Percentiles rank a stretch among this genome's conserved stretches.
These are phyloP conservation scores for Achroia grisella DNA, from an alignment of 1,140 invertebrate genomes.

Conservation along the genomic window DNA sequence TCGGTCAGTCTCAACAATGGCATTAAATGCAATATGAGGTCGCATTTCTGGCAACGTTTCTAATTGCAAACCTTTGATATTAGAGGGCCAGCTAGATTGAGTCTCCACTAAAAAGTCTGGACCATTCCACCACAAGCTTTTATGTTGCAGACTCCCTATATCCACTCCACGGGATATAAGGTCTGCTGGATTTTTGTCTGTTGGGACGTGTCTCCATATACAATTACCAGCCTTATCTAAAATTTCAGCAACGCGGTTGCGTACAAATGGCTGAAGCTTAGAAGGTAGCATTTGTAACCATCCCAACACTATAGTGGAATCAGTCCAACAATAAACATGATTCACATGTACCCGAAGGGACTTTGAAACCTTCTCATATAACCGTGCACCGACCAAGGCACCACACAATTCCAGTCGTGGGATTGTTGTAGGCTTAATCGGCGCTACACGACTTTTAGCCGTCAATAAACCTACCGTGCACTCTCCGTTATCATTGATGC, in stretches of 20 bases:
- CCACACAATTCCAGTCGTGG: slow-evolving; percentile 5
- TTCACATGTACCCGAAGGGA: background rate
- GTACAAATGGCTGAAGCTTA: slow-evolving; percentile 5
- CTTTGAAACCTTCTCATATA: slow-evolving; percentile 1
- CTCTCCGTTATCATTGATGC: slow-evolving; percentile 22
- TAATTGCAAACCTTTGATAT: background rate
- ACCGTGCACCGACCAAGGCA: background rate
- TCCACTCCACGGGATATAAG: too few species aligned
- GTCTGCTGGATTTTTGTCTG: too few species aligned
- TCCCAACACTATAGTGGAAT: slow-evolving; percentile 7
- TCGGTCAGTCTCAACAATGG: background rate
- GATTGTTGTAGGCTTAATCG: background rate
- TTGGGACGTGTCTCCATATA: slow-evolving; percentile 10
- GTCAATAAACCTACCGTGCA: background rate
- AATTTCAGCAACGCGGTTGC: too few species aligned
- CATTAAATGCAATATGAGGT: background rate
- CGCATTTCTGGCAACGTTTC: slow-evolving; percentile 3
- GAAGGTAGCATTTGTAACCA: slow-evolving; percentile 10
- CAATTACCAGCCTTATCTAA: slow-evolving; percentile 1
- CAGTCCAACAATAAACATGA: too few species aligned
- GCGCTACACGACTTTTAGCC: background rate
- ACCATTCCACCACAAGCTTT: slow-evolving; percentile 9
- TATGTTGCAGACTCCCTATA: background rate
- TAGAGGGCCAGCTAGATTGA: background rate
- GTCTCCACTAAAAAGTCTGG: slow-evolving; percentile 1